Evolutionary conservation across 2,888 invertebrate genomes (phyloP), one percentile per base, ranked within the genome.

Genomic region (Dynastes maya): DNA sequence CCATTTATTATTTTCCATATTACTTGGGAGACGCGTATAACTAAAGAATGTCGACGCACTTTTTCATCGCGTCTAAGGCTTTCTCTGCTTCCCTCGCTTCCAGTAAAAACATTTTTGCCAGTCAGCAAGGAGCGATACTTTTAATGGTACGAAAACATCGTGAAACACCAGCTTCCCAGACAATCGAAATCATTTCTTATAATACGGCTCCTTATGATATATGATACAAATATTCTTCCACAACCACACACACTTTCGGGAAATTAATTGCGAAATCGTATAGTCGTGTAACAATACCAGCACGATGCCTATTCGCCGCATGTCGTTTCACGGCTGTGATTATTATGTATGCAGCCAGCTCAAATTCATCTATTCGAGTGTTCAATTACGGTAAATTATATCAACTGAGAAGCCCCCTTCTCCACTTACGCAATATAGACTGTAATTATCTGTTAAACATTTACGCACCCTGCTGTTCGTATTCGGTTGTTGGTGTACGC

Each of bases 401-500:
- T 68, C 40, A 65, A 65, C 51, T 13, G 27, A 68, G 51, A 68
- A 49, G 51, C 49, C 27, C 27, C 22, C 55, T 45, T 22, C 55
- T 22, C 27, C 29, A n/a, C 3, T 22, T 22, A 16, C 29, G 63
- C 63, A 63, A 29, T 63, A n/a, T 29, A 63, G 11, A 63, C 63
- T 63, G 63, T 63, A 63, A 63, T 63, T 63, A 63, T 63, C 63
- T 32, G 63, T 63, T 63, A 63, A 63, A 63, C 63, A 63, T 63
- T 63, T 63, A 63, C 32, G 13, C 68, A 51, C 27, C 51, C 49
- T 51, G 51, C 68, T 68, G 51, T 32, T 63, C 27, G 29, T 32
- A 22, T 55, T 8, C 22, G 55, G 29, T 32, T 63, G 29, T 27
- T 13, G 11, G 3, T 11, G 29, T 63, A 32, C 2, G 63, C 63